Evolutionary conservation across 2,888 invertebrate species (phyloP), one percentile per base, ranked within the genome.

Genomic region (Leptopilina drosophilae): DNA sequence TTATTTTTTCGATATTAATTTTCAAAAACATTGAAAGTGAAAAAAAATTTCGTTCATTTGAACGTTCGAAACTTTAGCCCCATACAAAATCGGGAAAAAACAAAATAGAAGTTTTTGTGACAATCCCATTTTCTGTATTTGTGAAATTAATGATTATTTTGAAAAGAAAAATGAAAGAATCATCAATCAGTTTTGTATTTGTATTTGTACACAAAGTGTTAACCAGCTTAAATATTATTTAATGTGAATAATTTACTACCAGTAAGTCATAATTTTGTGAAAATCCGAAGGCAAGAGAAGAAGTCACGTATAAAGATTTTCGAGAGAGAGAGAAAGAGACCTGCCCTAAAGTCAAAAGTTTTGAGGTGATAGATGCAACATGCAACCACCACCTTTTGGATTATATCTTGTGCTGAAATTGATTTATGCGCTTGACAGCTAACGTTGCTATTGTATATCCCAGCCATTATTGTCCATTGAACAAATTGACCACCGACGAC

Each of bases 401-500:
- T 85, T 33, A 82, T 85, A 82, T 85, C 83, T 86, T 84, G 33
- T 33, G 85, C 84, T 83, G 84, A 85, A 86, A 87, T 87, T 87
- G 88, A 88, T 88, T 88, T 88, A 88, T 88, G 87, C 83, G 85
- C 77, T 75, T 82, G 84, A 85, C 87, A 85, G 85, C 84, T 76
- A 85, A 84, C 86, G 83, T 67, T 77, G 67, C 82, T 78, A 84
- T 84, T 85, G 83, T 84, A 76, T 62, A 75, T 56, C 78, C 79
- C 78, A 83, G 79, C 85, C 83, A 85, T 87, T 85, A 86, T 88
- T 87, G 87, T 88, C 86, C 88, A 84, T 85, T 86, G 88, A 88
- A 88, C 88, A 88, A 89, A 89, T 89, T 89, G 88, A 88, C 88
- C 88, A 84, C 85, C 87, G 85, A 83, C 83, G 84, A 84, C 84